Evolutionary conservation across 2,113 vertebrate genomes (phyloP).

Genomic region (Plectropomus leopardus): DNA sequence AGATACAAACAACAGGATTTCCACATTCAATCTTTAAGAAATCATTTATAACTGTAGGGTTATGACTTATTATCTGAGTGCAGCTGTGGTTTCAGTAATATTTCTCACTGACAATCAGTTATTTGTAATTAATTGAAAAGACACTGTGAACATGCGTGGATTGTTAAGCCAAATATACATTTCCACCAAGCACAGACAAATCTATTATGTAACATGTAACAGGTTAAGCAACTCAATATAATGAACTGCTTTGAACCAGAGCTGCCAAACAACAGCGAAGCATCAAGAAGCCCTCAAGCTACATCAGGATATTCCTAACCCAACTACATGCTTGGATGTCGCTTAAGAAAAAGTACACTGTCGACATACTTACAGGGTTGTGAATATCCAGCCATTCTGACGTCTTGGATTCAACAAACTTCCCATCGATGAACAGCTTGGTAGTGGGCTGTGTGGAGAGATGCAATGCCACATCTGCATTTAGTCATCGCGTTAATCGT

Average conservation of each 20-base stretch:
- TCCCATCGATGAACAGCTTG: slow-evolving; percentile 97
- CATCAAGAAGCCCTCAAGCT: neutral
- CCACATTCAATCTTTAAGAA: neutral
- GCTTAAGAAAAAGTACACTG: neutral
- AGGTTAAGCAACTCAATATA: neutral
- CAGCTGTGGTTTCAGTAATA: neutral
- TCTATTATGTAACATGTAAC: neutral
- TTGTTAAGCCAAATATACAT: neutral
- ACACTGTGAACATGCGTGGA: neutral
- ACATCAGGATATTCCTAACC: neutral
- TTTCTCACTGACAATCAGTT: neutral
- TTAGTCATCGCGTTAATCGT: neutral
- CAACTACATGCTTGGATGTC: neutral
- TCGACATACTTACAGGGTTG: slow-evolving; percentile 91
- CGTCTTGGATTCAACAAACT: slow-evolving; percentile 95
- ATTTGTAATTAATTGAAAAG: neutral
- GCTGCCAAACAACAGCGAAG: neutral
- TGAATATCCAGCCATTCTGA: slow-evolving; percentile 96
- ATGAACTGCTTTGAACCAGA: neutral
- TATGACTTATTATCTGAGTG: neutral
- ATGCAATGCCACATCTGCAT: neutral
- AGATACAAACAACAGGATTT: neutral
- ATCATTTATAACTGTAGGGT: neutral
- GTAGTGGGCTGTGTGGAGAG: slow-evolving; percentile 87
- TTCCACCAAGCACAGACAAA: neutral